Evolutionary conservation across 2,113 vertebrate genomes (phyloP), one percentile per base, ranked within the genome.

Genomic region (Mus spicilegus): DNA sequence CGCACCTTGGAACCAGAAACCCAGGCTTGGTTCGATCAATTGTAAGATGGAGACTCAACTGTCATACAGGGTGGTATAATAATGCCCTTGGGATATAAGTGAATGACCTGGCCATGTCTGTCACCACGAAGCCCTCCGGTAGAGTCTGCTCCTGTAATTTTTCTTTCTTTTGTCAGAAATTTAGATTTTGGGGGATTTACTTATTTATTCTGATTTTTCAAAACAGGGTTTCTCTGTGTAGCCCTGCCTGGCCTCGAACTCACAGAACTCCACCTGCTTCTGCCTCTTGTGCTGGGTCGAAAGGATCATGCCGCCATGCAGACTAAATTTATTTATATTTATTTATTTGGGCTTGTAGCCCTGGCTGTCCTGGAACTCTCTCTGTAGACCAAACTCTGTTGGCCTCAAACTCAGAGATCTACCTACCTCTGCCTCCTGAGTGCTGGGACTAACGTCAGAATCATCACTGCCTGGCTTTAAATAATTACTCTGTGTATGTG

Each of bases 1-100:
- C 5, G 67, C 61, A 69, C 17, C 39, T 87, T 80, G 51, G 58
- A 56, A 80, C 78, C 78, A 58, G 51, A 58, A 81, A 81, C 80
- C 54, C 65, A 42, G 85, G 13, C 70, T 76, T 58, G 24, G 85
- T 95, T 90, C 93, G 76, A 54, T 93, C 54, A 49, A 72, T 84
- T 76, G 69, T 84, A 82, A 93, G 76, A 72, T 5, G 33, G 56
- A 17, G 89, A 93, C 42, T 4, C 1, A 72, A 17, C 30, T 75
- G 17, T 20, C 49, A 80, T 58, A 26, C 7, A 58, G 65, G 49
- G 19, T 70, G 76, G 75, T 11, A 11, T 51, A 69, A 36, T 3
- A 16, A 56, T 30, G 3, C 49, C 49, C 42, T 19, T 26, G 46
- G 16, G 7, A 49, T 9, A 9, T 14, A 63, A 91, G 39, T 42